These are phyloP conservation scores for Helarctos malayanus DNA, from an alignment of 2,797 vertebrate genomes.

Conservation along the genomic window DNA sequence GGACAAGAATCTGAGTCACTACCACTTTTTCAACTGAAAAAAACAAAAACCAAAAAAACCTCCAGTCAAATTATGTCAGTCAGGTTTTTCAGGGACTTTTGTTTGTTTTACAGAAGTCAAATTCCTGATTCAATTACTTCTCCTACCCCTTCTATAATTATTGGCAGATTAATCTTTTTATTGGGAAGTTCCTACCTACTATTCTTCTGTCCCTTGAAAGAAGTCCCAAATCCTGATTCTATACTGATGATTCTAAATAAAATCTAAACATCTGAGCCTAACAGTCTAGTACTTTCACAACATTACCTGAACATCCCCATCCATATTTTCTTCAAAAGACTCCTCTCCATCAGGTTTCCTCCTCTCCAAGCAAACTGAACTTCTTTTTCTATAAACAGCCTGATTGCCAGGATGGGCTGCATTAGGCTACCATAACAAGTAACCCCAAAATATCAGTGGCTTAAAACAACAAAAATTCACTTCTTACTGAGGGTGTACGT, in stretches of 20 bases:
- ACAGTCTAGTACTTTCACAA: background rate
- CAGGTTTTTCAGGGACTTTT: background rate
- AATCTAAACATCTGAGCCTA: background rate
- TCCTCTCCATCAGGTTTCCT: background rate
- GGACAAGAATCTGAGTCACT: conserved; percentile 13
- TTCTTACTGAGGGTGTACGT: background rate
- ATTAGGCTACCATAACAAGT: conserved; percentile 8
- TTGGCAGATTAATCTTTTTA: background rate
- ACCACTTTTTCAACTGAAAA: background rate
- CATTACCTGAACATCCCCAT: background rate
- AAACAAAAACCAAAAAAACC: background rate
- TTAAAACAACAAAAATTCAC: conserved; percentile 38
- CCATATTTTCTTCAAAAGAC: background rate
- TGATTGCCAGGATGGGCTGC: background rate
- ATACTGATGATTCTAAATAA: conserved; percentile 35
- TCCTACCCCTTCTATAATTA: background rate
- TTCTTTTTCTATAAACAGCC: conserved; percentile 1
- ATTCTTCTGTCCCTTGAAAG: background rate
- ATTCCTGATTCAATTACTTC: background rate
- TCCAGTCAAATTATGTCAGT: background rate
- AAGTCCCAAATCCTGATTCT: background rate
- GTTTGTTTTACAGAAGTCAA: conserved; percentile 41
- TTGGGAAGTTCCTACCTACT: background rate
- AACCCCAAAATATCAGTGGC: background rate
- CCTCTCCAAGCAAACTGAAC: background rate